phyloP scores from a whole-genome alignment of 2,113 vertebrate genomes.

The Ploceus nigricollis region DNA sequence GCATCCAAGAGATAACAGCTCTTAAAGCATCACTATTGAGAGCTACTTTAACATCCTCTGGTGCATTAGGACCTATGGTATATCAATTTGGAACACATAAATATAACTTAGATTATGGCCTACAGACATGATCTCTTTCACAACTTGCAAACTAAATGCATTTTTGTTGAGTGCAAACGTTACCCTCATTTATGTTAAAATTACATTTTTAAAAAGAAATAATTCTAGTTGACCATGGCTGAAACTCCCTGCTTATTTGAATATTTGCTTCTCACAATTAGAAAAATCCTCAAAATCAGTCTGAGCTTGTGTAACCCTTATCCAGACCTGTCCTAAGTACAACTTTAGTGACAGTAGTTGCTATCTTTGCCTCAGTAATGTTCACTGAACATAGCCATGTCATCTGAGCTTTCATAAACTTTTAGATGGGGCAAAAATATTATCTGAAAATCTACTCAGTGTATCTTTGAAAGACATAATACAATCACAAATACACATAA shows the following conservation, averaged over 20 bases:
- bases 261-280: background rate
- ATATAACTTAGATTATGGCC: background rate
- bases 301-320: background rate
- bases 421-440: background rate
- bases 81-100: constrained; percentile 22
- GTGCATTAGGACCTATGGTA: constrained; percentile 58
- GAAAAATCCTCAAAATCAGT: background rate
- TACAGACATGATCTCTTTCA: background rate
- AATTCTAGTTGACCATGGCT: background rate
- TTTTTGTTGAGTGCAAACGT: background rate
- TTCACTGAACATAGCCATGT: background rate
- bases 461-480: background rate
- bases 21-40: constrained; percentile 57
- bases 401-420: background rate
- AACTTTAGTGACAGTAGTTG: background rate
- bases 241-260: background rate
- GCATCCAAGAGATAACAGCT: constrained; percentile 74
- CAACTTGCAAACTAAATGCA: background rate
- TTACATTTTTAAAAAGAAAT: background rate
- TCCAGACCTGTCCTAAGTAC: background rate
- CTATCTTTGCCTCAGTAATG: background rate
- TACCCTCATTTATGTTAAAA: background rate
- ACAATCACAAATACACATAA: background rate
- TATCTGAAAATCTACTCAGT: background rate
- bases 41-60: constrained; percentile 65